Base-by-base conservation (phyloP, 2,113 vertebrate genomes). In the Limanda limanda region DNA sequence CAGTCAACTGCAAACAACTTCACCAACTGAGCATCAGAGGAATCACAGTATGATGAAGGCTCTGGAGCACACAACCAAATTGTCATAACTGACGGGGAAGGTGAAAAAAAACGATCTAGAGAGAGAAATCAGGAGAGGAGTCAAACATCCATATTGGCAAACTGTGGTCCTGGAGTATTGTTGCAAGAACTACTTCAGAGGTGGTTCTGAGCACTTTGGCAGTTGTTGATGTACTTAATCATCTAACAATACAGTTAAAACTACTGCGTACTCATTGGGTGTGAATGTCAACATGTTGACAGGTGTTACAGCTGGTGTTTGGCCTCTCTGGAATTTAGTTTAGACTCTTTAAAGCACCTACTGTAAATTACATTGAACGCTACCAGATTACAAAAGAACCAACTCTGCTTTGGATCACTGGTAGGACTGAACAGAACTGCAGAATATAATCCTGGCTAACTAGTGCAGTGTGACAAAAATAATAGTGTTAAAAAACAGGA, bases 361-460 rank as follows among this genome's bases (percentile, higher is more conserved):
- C 27, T 61, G 4, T 37, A 59, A 21, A 40, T 58, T 17, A 40
- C 17, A 4, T 60, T 54, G 3, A 23, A 66, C n/a, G 61, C 23
- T 17, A 37, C 5, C 27, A 57, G 23, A 52, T 61, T 75, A 1
- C 20, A 76, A 71, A 21, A 21, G 66, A 3, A 67, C 51, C 17
- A 57, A 12, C 20, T 72, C 55, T 37, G 15, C 40, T 77, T 58
- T 55, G 23, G 57, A 67, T 68, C 42, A 35, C 15, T 23, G 35
- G 23, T 14, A 27, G 57, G 69, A 52, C 52, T 62, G 42, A 71
- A 66, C 10, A 23, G 37, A 14, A 72, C 4, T 61, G 56, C 71
- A 79, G 77, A 68, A 86, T 74, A 54, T 51, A 62, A 63, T 75
- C 24, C 35, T 79, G 52, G 71, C 31, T 75, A 70, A 78, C 59